Evolutionary conservation across 2,888 invertebrate genomes (phyloP).

Genomic region (Hemaris fuciformis): DNA sequence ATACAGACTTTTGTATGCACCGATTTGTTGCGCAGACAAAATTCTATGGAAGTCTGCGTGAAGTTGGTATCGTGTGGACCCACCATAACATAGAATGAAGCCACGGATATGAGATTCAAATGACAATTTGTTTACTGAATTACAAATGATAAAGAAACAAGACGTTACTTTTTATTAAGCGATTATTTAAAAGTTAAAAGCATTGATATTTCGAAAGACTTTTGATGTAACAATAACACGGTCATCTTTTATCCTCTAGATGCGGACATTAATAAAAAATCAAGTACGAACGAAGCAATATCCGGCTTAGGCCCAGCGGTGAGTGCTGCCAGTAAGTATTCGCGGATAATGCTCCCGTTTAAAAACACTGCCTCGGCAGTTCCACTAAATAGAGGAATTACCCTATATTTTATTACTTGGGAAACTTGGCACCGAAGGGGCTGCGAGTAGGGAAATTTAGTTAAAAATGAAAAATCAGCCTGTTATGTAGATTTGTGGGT

Average conservation of each 20-base stretch:
- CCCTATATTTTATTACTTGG: slow-evolving; percentile 32
- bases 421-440: slow-evolving; percentile 22
- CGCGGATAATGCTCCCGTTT: slow-evolving; percentile 31
- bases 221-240: background rate
- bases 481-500: background rate
- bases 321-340: slow-evolving; percentile 72
- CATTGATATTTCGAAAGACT: background rate
- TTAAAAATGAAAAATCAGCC: slow-evolving; percentile 13
- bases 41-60: too few relatives aligned
- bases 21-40: too few relatives aligned
- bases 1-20: too few relatives aligned
- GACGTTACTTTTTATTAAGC: too few relatives aligned
- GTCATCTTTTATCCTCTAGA: slow-evolving; percentile 45
- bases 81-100: too few relatives aligned
- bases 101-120: too few relatives aligned
- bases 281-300: slow-evolving; percentile 56
- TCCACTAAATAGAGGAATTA: slow-evolving; percentile 25
- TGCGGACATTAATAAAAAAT: slow-evolving; percentile 62
- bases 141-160: too few relatives aligned
- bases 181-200: background rate
- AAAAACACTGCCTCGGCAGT: slow-evolving; percentile 34
- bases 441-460: slow-evolving; percentile 6
- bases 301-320: slow-evolving; percentile 73
- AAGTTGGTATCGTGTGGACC: too few relatives aligned
- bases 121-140: too few relatives aligned